Conservation (phyloP, 2,113 vertebrate genomes). For the Festucalex cinctus region DNA sequence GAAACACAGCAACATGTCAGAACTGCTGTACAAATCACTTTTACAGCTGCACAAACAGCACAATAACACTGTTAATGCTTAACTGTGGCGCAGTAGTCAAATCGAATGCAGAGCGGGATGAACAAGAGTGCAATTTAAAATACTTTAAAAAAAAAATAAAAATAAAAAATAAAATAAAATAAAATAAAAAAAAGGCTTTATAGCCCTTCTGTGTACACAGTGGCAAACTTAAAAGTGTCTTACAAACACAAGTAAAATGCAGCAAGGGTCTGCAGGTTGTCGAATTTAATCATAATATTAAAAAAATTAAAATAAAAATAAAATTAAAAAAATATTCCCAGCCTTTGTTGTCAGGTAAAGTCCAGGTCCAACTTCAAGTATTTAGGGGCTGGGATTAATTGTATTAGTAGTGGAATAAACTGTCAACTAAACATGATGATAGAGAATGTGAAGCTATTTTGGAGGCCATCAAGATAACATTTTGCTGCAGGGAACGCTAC, state of each 20-base stretch:
- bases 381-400: not conserved
- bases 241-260: not conserved
- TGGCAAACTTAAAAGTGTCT: slow-evolving; percentile 1
- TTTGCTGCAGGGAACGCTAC: slow-evolving; percentile 6
- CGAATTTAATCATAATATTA: slow-evolving; percentile 1
- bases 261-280: slow-evolving; percentile 10
- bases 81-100: slow-evolving; percentile 18
- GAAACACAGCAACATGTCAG: slow-evolving; percentile 15
- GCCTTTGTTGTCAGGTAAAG: slow-evolving; percentile 1
- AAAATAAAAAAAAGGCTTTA: not conserved
- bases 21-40: slow-evolving; percentile 19
- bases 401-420: not conserved
- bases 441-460: not conserved
- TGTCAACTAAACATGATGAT: not conserved
- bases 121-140: slow-evolving; percentile 1
- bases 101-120: slow-evolving; percentile 14
- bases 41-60: slow-evolving; percentile 9
- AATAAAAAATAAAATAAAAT: too few relatives aligned
- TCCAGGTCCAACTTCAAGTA: slow-evolving; percentile 17
- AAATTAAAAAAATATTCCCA: not conserved
- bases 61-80: slow-evolving; percentile 7
- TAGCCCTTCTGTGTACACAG: not conserved
- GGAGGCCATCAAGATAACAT: slow-evolving; percentile 21
- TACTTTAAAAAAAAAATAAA: not conserved
- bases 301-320: too few relatives aligned